Evolutionary conservation across 2,888 invertebrate species (phyloP).

Genomic region (Cataglyphis albicans): DNA sequence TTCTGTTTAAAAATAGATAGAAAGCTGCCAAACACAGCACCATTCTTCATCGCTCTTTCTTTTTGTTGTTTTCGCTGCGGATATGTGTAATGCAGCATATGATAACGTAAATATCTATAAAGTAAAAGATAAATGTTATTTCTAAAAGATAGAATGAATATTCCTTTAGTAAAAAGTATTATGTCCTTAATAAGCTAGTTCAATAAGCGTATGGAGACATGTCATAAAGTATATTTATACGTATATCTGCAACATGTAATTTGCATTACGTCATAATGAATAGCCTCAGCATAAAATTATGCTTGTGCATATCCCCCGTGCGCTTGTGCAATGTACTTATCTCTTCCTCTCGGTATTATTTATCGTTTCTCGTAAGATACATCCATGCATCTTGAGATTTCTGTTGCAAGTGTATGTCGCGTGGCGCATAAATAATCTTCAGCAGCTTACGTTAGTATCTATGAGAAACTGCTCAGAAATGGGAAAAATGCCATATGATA

Average conservation of each 20-base stretch:
- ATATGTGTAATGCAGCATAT: neutral
- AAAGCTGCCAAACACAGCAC: slow-evolving; percentile 3
- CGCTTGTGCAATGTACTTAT: neutral
- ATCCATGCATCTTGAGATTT: neutral
- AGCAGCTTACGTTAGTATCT: slow-evolving; percentile 11
- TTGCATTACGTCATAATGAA: neutral
- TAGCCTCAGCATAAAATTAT: neutral
- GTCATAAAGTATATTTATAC: neutral
- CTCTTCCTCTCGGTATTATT: neutral
- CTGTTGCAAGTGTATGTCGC: neutral
- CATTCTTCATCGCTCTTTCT: slow-evolving; percentile 27
- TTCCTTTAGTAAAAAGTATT: neutral
- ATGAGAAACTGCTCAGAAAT: neutral
- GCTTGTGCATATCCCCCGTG: neutral
- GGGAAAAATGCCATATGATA: slow-evolving; percentile 21
- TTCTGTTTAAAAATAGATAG: slow-evolving; percentile 45
- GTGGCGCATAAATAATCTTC: slow-evolving; percentile 31
- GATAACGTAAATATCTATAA: neutral
- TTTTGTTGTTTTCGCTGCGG: neutral
- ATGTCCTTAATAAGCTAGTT: neutral
- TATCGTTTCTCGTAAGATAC: neutral
- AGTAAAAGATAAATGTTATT: slow-evolving; percentile 5
- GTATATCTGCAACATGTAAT: neutral
- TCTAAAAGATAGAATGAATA: neutral
- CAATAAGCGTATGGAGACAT: neutral